Evolutionary conservation across 1,140 invertebrate genomes (phyloP).

Genomic region (Aethina tumida): DNA sequence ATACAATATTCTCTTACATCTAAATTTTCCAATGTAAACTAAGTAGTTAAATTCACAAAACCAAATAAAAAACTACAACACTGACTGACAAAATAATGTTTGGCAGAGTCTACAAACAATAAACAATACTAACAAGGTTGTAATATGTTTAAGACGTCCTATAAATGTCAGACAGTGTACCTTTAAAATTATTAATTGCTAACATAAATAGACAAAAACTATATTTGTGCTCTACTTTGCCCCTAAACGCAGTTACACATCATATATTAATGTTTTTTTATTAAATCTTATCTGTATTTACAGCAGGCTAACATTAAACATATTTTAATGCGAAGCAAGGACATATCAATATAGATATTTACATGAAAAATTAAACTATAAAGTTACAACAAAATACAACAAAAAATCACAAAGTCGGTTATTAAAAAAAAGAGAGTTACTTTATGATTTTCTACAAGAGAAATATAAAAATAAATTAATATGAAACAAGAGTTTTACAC

Average conservation of each 20-base stretch:
- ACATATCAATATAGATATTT: not conserved
- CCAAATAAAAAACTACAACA: constrained; percentile 2
- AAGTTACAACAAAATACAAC: constrained; percentile 3
- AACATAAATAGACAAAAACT: constrained; percentile 6
- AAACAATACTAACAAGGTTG: not conserved
- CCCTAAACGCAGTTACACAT: not conserved
- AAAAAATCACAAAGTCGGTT: constrained; percentile 9
- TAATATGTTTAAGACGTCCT: too few species aligned
- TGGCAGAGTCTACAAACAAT: not conserved
- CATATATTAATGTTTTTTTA: constrained; percentile 8
- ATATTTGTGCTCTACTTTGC: not conserved
- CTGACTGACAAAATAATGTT: not conserved
- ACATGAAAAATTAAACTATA: not conserved
- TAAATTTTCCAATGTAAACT: constrained; percentile 1
- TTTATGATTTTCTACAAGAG: too few species aligned
- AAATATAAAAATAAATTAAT: too few species aligned
- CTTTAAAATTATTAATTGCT: constrained; percentile 1
- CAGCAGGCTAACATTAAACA: too few species aligned
- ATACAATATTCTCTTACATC: constrained; percentile 6
- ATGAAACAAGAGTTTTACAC: too few species aligned
- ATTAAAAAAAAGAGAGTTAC: too few species aligned
- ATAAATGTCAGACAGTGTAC: too few species aligned
- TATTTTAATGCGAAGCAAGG: not conserved
- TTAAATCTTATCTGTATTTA: constrained; percentile 2
- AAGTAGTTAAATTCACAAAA: constrained; percentile 5